Percentiles rank a stretch among this genome's conserved stretches.
phyloP scores from a whole-genome alignment of 2,797 vertebrate genomes.

The Peromyscus melanophrys region DNA sequence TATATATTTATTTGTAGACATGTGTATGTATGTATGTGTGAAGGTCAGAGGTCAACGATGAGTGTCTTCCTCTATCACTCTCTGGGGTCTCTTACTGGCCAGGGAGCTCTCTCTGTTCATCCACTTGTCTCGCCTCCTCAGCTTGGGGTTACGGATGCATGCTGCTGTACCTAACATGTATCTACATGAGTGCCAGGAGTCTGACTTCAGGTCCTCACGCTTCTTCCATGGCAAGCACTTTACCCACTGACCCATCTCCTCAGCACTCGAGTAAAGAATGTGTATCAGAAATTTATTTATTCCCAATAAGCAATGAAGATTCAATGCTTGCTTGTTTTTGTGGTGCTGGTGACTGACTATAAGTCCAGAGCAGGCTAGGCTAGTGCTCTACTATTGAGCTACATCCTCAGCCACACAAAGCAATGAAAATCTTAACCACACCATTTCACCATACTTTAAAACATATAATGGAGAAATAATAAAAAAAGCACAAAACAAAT shows the following conservation, averaged over 20 bases:
- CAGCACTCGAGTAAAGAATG: not conserved
- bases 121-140: not conserved
- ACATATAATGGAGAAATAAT: not conserved
- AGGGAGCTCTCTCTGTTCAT: not conserved
- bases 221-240: not conserved
- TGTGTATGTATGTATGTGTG: not conserved
- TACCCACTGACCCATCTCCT: not conserved
- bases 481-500: not conserved
- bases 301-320: not conserved
- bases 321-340: not conserved
- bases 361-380: not conserved
- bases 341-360: not conserved
- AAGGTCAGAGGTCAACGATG: not conserved
- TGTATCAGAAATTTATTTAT: not conserved
- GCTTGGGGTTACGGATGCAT: not conserved
- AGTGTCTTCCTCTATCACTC: not conserved
- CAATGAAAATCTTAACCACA: not conserved
- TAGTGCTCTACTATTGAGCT: not conserved
- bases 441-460: constrained; percentile 1
- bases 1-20: not conserved
- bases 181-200: not conserved
- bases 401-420: not conserved
- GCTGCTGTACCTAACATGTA: not conserved
- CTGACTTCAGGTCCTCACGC: not conserved
- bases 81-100: not conserved